A percentile compares a stretch with the other conserved stretches of the same genome.
Conservation (phyloP, 2,113 vertebrate genomes). For the Alouatta palliata region DNA sequence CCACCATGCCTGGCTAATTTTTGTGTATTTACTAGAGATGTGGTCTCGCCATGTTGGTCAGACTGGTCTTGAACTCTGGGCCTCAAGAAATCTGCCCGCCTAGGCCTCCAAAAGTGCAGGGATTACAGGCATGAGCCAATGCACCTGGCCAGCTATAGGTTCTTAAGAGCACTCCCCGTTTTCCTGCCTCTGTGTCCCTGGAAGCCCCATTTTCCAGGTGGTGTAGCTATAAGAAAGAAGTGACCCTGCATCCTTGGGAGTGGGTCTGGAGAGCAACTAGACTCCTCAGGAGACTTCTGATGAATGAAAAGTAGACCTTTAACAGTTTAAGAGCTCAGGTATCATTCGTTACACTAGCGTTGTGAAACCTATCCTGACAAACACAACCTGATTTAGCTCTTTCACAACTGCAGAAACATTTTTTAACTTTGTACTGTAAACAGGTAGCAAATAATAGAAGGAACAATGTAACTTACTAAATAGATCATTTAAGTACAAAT, state of each 20-base stretch:
- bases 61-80: background rate
- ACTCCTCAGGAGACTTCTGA: background rate
- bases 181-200: background rate
- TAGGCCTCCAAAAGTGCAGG: background rate
- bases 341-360: background rate
- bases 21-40: background rate
- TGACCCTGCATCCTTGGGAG: background rate
- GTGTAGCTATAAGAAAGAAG: background rate
- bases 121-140: background rate
- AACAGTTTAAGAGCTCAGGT: background rate
- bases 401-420: background rate
- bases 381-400: background rate
- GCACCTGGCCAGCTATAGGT: background rate
- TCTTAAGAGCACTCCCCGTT: background rate
- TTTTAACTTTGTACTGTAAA: conserved; percentile 7
- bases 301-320: conserved; percentile 14
- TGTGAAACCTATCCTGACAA: background rate
- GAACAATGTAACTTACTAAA: background rate
- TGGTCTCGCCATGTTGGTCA: background rate
- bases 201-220: background rate
- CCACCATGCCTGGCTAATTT: background rate
- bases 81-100: background rate
- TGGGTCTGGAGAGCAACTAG: background rate
- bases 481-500: background rate
- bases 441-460: background rate